Evolutionary conservation across 2,113 vertebrate species (phyloP).

Genomic region (Raja brachyura): DNA sequence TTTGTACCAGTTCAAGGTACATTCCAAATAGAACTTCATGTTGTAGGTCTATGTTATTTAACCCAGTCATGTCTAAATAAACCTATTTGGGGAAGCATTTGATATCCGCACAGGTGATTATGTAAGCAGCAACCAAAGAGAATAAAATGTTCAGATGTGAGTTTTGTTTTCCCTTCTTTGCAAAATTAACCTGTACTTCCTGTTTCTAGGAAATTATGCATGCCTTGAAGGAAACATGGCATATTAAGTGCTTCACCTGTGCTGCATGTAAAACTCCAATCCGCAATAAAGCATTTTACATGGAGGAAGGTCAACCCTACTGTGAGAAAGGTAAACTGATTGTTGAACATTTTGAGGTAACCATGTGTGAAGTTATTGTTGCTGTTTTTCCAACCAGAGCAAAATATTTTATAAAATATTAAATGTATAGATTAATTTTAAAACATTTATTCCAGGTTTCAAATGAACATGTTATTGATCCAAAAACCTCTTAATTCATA

Average conservation of each 20-base stretch:
- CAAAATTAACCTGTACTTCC: neutral
- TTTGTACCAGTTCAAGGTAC: neutral
- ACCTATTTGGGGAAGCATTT: neutral
- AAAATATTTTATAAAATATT: neutral
- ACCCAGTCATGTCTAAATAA: neutral
- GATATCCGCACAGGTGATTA: neutral
- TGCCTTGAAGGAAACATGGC: constrained; percentile 96
- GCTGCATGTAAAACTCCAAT: constrained; percentile 86
- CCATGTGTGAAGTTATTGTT: neutral
- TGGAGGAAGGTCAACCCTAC: constrained; percentile 96
- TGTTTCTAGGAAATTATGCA: constrained; percentile 90
- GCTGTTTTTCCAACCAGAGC: neutral
- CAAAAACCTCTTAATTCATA: neutral
- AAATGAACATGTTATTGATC: neutral
- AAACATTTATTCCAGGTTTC: neutral
- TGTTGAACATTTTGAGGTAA: neutral
- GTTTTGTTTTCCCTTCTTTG: neutral
- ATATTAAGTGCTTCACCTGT: constrained; percentile 88
- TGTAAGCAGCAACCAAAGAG: neutral
- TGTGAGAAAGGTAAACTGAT: constrained; percentile 77
- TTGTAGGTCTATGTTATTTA: neutral
- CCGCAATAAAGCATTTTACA: constrained; percentile 94
- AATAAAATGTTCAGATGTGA: neutral
- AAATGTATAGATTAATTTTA: neutral
- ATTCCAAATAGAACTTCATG: neutral